Evolutionary conservation across 35 echinoderm and acorn worm genomes (phyloP).

Genomic region (Amphiura filiformis): DNA sequence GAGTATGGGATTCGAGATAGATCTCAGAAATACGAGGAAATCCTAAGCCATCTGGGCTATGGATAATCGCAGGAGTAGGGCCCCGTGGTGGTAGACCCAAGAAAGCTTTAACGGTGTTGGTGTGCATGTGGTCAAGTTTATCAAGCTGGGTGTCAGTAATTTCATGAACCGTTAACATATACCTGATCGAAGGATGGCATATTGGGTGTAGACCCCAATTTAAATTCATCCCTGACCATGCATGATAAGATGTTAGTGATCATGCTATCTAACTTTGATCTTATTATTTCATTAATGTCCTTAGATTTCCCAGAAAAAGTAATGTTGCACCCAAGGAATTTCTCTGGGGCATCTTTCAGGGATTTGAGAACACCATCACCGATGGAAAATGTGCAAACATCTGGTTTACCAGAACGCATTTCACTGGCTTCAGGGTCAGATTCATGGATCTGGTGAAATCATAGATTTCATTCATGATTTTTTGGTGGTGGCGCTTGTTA

Average conservation of each 20-base stretch:
- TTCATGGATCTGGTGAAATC: not conserved
- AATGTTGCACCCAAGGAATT: not conserved
- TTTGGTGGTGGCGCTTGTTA: slow-evolving; percentile 33
- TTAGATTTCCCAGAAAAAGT: not conserved
- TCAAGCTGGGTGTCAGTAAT: slow-evolving; percentile 7
- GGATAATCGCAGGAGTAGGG: slow-evolving; percentile 12
- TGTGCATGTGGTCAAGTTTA: not conserved
- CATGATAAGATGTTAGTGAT: not conserved
- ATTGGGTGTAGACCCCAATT: slow-evolving; percentile 15
- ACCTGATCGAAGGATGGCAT: slow-evolving; percentile 38
- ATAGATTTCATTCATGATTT: slow-evolving; percentile 25
- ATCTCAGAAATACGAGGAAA: slow-evolving; percentile 33
- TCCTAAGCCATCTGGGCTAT: not conserved
- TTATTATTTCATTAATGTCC: not conserved
- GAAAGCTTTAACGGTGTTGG: slow-evolving; percentile 9
- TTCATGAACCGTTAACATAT: slow-evolving; percentile 29
- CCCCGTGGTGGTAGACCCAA: slow-evolving; percentile 2
- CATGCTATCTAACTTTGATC: not conserved
- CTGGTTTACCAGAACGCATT: slow-evolving; percentile 1
- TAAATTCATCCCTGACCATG: not conserved
- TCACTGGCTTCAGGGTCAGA: slow-evolving; percentile 20
- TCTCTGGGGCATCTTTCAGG: slow-evolving; percentile 19
- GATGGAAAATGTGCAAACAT: slow-evolving; percentile 19
- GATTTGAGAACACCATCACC: not conserved
- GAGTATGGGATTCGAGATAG: slow-evolving; percentile 12